Conservation (phyloP, 1,140 invertebrate species). For the Drosophila lini region DNA sequence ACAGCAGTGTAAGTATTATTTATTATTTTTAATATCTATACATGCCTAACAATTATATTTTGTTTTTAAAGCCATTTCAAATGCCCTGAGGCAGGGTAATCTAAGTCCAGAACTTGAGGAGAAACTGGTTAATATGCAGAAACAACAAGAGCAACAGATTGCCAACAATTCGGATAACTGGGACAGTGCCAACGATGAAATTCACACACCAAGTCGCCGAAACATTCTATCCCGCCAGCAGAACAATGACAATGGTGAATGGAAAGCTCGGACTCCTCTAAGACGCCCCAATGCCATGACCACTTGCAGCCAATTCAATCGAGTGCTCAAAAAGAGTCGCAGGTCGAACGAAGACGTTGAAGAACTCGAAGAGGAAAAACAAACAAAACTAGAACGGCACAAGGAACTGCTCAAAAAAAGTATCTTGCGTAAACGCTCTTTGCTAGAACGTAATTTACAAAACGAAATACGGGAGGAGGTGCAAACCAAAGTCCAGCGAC, state of each 20-base stretch:
- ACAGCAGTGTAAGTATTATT: slow-evolving; percentile 87
- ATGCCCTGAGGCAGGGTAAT: slow-evolving; percentile 93
- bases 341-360: slow-evolving; percentile 36
- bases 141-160: slow-evolving; percentile 93
- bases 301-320: slow-evolving; percentile 26
- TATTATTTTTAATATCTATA: too few relatives aligned
- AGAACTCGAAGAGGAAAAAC: slow-evolving; percentile 52
- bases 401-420: slow-evolving; percentile 97
- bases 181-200: slow-evolving; percentile 34
- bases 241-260: slow-evolving; percentile 60
- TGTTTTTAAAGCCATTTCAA: slow-evolving; percentile 89
- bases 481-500: slow-evolving; percentile 85
- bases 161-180: slow-evolving; percentile 84
- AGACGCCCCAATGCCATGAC: slow-evolving; percentile 47
- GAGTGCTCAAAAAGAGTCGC: slow-evolving; percentile 50
- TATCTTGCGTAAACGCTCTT: slow-evolving; percentile 94
- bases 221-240: slow-evolving; percentile 47
- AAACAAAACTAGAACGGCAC: slow-evolving; percentile 85
- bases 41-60: background rate
- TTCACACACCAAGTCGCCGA: slow-evolving; percentile 30
- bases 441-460: slow-evolving; percentile 96
- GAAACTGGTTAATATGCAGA: slow-evolving; percentile 94
- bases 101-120: slow-evolving; percentile 97
- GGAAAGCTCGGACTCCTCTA: slow-evolving; percentile 54
- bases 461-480: slow-evolving; percentile 94